Evolutionary conservation across 2,797 vertebrate species (phyloP).

Genomic region (Poeciliopsis paucimaculata): DNA sequence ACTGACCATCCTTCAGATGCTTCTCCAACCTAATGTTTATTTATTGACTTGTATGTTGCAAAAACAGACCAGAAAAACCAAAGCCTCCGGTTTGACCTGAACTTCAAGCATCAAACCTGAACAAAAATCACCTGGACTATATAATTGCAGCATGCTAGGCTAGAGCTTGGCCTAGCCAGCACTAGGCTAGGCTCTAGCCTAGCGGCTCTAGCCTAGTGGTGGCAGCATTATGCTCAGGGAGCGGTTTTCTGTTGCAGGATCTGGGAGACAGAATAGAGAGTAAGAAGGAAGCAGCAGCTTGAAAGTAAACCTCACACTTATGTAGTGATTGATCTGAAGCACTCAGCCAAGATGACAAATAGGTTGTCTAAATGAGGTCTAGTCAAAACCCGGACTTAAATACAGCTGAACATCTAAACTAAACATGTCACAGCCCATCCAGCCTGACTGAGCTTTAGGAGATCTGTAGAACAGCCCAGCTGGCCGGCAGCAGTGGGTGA

Average conservation of each 20-base stretch:
- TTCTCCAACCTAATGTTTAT: background rate
- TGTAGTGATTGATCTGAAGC: no score
- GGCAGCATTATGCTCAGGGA: background rate
- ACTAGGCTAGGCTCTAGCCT: no score
- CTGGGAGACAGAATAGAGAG: background rate
- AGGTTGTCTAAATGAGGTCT: background rate
- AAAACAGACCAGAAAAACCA: background rate
- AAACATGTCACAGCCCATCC: background rate
- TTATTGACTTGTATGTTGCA: background rate
- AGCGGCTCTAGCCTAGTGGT: no score
- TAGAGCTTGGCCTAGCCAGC: no score
- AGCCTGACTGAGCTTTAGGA: background rate
- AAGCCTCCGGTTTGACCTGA: background rate
- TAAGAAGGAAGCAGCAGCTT: background rate
- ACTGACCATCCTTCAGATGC: background rate
- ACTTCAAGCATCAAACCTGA: background rate
- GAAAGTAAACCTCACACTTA: background rate
- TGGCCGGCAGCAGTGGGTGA: no score
- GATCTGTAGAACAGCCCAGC: background rate
- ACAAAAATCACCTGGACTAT: background rate
- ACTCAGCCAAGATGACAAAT: no score
- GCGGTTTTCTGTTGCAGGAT: background rate
- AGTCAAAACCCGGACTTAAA: background rate
- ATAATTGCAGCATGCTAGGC: background rate
- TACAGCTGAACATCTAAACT: background rate